A percentile compares a stretch with the other conserved stretches of the same genome.
Evolutionary conservation across 2,113 vertebrate species (phyloP).

Genomic region (Nothocercus julius): DNA sequence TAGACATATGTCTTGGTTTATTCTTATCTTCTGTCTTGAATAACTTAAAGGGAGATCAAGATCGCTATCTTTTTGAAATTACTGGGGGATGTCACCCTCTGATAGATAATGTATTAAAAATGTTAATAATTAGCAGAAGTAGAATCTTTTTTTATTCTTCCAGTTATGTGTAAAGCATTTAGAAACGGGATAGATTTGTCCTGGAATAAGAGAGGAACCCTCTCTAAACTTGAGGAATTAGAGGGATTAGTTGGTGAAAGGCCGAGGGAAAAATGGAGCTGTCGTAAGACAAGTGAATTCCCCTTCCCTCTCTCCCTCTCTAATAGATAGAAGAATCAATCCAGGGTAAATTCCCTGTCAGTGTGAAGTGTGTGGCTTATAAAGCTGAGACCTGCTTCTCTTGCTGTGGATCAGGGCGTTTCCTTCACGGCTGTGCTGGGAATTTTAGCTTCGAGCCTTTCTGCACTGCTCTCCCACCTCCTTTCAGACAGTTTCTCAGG

Average conservation of each 20-base stretch:
- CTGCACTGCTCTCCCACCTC: accelerated
- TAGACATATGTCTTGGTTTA: not conserved
- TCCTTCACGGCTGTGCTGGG: not conserved
- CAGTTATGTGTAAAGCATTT: not conserved
- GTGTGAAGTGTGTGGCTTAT: accelerated
- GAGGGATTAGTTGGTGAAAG: not conserved
- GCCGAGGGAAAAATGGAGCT: not conserved
- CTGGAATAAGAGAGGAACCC: too few relatives aligned
- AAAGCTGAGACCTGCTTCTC: not conserved
- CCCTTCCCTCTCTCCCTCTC: too few relatives aligned
- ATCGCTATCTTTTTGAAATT: not conserved
- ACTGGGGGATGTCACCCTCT: not conserved
- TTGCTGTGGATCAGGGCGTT: not conserved
- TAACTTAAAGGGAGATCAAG: not conserved
- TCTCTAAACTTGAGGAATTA: not conserved
- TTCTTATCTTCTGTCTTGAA: not conserved
- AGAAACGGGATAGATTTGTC: too few relatives aligned
- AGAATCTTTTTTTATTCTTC: not conserved
- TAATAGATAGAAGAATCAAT: not conserved
- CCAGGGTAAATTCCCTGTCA: not conserved
- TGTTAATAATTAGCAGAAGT: not conserved
- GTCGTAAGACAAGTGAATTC: not conserved
- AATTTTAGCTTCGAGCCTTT: not conserved
- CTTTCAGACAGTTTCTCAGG: not conserved
- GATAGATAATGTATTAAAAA: not conserved